A percentile compares a stretch with the other conserved stretches of the same genome.
Conservation (phyloP, 2,797 vertebrate genomes). For the Adrianichthys oophorus region DNA sequence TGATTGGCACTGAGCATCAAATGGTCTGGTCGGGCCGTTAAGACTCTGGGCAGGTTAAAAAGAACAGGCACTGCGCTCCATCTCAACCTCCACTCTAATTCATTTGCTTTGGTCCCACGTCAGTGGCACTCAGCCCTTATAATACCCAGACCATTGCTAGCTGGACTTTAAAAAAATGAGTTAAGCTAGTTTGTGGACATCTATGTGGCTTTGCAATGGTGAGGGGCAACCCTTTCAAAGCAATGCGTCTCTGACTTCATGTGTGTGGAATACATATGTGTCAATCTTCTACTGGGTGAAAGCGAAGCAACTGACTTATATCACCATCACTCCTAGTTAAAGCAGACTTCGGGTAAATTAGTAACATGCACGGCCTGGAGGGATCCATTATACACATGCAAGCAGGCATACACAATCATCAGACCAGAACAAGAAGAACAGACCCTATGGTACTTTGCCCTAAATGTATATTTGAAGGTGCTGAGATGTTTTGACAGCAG, state of each 20-base stretch:
- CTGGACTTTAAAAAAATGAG: constrained; percentile 36
- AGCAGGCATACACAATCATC: constrained; percentile 29
- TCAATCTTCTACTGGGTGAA: constrained; percentile 63
- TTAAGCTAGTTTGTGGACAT: constrained; percentile 43
- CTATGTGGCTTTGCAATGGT: constrained; percentile 16
- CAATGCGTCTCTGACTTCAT: constrained; percentile 7
- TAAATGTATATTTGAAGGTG: constrained; percentile 33
- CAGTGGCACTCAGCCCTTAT: constrained; percentile 71
- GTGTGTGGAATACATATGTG: constrained; percentile 40
- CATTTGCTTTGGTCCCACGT: constrained; percentile 78
- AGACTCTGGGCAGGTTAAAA: constrained; percentile 62
- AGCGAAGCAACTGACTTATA: constrained; percentile 50
- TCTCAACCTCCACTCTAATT: constrained; percentile 68
- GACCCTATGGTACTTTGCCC: constrained; percentile 22
- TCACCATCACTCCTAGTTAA: constrained; percentile 65
- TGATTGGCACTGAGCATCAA: constrained; percentile 53
- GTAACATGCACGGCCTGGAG: constrained; percentile 56
- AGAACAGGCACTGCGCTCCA: constrained; percentile 58
- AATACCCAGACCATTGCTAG: constrained; percentile 52
- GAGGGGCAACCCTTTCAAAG: constrained; percentile 28
- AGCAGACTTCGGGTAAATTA: constrained; percentile 61
- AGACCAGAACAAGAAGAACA: constrained; percentile 29
- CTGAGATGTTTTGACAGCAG: constrained; percentile 31
- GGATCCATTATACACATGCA: constrained; percentile 37
- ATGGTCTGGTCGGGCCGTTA: constrained; percentile 47